These are phyloP conservation scores for Lobophora halterata DNA, from an alignment of 2,888 invertebrate genomes.

Conservation along the genomic window DNA sequence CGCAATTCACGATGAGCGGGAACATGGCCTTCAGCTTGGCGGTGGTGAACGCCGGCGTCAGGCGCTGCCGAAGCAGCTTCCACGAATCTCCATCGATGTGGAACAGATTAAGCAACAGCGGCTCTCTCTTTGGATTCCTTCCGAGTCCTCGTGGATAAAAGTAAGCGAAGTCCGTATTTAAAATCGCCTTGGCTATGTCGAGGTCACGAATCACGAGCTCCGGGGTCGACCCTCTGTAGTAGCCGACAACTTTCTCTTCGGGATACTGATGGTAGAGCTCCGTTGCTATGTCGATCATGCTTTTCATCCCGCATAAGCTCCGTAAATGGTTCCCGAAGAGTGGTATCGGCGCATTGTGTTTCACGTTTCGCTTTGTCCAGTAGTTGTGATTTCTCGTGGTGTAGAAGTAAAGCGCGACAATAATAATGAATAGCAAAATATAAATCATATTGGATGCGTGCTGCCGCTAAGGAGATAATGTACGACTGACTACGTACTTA, in stretches of 20 bases:
- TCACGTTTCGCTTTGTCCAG: constrained; percentile 55
- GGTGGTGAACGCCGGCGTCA: constrained; percentile 63
- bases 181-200: constrained; percentile 46
- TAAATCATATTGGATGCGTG: constrained; percentile 12
- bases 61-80: constrained; percentile 56
- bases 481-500: no score
- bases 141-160: constrained; percentile 53
- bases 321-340: constrained; percentile 52
- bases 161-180: constrained; percentile 50
- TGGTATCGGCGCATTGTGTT: constrained; percentile 49
- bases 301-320: constrained; percentile 44
- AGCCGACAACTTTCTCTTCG: constrained; percentile 58
- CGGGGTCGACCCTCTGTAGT: constrained; percentile 51
- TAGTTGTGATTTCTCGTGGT: constrained; percentile 49
- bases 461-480: constrained; percentile 4
- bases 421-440: constrained; percentile 3
- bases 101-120: constrained; percentile 50
- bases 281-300: constrained; percentile 38
- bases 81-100: constrained; percentile 57
- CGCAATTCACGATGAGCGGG: constrained; percentile 56
- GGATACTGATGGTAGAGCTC: constrained; percentile 55
- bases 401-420: constrained; percentile 42
- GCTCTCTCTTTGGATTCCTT: constrained; percentile 44
- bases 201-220: constrained; percentile 55
- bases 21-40: constrained; percentile 64